phyloP scores from a whole-genome alignment of 2,888 invertebrate genomes.

The Tachystola acroxantha region DNA sequence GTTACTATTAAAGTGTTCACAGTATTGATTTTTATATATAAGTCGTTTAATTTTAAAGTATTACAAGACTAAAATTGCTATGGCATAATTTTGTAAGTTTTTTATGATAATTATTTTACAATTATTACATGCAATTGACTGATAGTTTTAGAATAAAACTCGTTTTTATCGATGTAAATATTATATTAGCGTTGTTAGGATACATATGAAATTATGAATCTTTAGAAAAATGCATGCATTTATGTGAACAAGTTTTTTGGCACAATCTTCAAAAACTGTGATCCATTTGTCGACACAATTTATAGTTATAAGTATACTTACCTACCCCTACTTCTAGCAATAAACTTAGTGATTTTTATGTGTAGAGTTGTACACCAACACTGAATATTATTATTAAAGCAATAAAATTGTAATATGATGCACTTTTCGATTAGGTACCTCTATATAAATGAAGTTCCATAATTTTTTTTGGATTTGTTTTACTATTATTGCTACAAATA shows the following conservation, averaged over 20 bases:
- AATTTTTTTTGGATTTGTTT: too few species aligned
- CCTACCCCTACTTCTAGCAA: slow-evolving; percentile 1
- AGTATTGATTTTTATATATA: slow-evolving; percentile 13
- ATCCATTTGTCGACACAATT: slow-evolving; percentile 36
- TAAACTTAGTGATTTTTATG: slow-evolving; percentile 4
- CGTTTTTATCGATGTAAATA: slow-evolving; percentile 44
- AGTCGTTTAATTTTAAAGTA: slow-evolving; percentile 12
- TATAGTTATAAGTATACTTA: neutral
- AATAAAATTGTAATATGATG: neutral
- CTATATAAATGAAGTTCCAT: too few species aligned
- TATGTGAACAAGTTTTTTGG: slow-evolving; percentile 34
- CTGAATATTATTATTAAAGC: neutral
- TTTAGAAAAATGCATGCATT: slow-evolving; percentile 26
- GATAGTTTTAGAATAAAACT: slow-evolving; percentile 60
- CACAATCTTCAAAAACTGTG: slow-evolving; percentile 58
- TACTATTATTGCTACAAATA: too few species aligned
- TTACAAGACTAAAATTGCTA: slow-evolving; percentile 10
- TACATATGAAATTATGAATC: slow-evolving; percentile 15
- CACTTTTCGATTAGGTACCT: too few species aligned
- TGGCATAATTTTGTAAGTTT: slow-evolving; percentile 19
- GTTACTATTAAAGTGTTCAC: too few species aligned
- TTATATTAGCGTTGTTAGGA: slow-evolving; percentile 22
- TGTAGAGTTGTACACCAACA: neutral
- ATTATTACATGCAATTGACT: slow-evolving; percentile 58
- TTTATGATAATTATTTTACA: slow-evolving; percentile 36